Percentiles rank a stretch among this genome's conserved stretches.
Evolutionary conservation across 2,797 vertebrate species (phyloP).

Genomic region (Intellagama lesueurii): DNA sequence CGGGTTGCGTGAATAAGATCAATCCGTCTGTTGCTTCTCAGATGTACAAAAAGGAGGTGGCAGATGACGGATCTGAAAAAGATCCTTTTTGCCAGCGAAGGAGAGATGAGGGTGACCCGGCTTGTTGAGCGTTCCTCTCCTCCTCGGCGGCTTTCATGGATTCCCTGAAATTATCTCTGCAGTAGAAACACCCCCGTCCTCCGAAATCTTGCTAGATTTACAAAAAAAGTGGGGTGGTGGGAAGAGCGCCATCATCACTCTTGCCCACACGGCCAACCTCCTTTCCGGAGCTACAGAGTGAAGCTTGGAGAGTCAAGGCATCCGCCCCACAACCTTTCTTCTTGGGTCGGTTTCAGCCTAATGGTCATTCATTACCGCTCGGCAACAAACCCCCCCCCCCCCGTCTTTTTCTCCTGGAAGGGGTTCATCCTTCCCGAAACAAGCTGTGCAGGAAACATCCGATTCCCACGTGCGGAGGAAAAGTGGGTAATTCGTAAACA

Average conservation of each 20-base stretch:
- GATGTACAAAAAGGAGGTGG: background rate
- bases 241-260: background rate
- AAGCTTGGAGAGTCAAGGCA: background rate
- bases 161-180: conserved; percentile 6
- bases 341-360: too few species aligned
- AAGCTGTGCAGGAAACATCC: background rate
- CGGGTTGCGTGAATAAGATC: background rate
- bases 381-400: too few species aligned
- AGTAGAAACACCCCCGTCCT: background rate
- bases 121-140: background rate
- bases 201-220: background rate
- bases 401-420: too few species aligned
- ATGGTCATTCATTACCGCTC: too few species aligned
- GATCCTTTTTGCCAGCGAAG: background rate
- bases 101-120: background rate
- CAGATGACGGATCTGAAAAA: background rate
- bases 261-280: background rate
- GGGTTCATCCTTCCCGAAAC: background rate
- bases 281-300: background rate
- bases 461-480: background rate
- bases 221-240: background rate
- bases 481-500: background rate
- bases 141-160: background rate
- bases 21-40: background rate
- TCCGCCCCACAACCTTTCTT: too few species aligned